phyloP scores from a whole-genome alignment of 1,140 invertebrate genomes.

The Choristoneura fumiferana region DNA sequence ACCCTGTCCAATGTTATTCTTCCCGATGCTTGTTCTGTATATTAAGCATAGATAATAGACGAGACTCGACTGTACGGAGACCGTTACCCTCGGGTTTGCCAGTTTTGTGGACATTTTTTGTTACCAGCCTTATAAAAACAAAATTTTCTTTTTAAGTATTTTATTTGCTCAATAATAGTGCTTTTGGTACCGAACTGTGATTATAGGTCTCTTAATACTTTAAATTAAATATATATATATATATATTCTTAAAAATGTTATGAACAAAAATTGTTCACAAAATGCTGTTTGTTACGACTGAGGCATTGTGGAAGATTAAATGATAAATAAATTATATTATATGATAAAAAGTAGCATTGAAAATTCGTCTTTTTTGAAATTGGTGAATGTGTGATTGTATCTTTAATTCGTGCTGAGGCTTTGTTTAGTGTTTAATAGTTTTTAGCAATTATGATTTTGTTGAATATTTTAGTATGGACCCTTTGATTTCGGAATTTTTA shows the following conservation, averaged over 20 bases:
- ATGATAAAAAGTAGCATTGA: not conserved
- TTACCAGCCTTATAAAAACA: not conserved
- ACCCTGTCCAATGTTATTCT: constrained; percentile 58
- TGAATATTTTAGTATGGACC: no score
- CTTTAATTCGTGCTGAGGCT: constrained; percentile 11
- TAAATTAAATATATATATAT: no score
- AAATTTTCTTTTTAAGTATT: not conserved
- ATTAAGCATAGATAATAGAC: constrained; percentile 34
- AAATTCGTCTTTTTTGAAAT: not conserved
- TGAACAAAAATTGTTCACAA: constrained; percentile 27
- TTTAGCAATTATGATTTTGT: no score
- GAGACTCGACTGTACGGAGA: constrained; percentile 24
- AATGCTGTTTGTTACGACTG: constrained; percentile 21
- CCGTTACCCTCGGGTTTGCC: constrained; percentile 29
- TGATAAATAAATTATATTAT: not conserved
- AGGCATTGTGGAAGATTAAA: not conserved
- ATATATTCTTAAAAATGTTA: not conserved
- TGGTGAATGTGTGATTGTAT: not conserved
- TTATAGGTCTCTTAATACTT: not conserved
- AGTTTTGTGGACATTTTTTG: constrained; percentile 37
- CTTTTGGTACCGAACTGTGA: constrained; percentile 7
- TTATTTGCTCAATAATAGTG: not conserved
- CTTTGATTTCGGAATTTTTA: no score
- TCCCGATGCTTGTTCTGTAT: constrained; percentile 48
- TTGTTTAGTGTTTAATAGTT: no score